These are phyloP conservation scores for Sterna hirundo DNA, from an alignment of 2,113 vertebrate species.

Conservation along the genomic window DNA sequence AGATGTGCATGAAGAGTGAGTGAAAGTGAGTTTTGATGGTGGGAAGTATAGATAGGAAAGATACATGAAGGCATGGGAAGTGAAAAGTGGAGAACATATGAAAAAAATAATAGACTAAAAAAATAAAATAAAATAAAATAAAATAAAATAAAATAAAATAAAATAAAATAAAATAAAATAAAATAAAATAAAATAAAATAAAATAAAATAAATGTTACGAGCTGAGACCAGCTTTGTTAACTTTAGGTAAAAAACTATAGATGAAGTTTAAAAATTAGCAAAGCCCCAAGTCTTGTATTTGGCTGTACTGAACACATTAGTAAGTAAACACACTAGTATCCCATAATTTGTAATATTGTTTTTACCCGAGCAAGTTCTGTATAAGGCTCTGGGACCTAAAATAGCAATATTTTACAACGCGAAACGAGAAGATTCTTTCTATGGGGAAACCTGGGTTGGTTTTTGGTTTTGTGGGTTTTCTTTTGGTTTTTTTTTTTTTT, in stretches of 20 bases:
- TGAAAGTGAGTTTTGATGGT: background rate
- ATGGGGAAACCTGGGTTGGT: background rate
- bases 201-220: background rate
- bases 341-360: background rate
- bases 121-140: background rate
- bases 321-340: background rate
- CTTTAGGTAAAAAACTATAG: background rate
- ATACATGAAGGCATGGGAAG: background rate
- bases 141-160: background rate
- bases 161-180: no score
- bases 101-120: background rate
- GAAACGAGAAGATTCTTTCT: background rate
- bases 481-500: no score
- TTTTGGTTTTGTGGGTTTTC: no score
- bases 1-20: background rate
- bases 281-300: background rate
- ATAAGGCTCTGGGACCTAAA: background rate
- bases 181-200: background rate
- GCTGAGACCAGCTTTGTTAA: background rate
- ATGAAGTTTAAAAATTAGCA: background rate
- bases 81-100: background rate
- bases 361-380: background rate
- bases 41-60: background rate
- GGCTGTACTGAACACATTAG: background rate
- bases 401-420: accelerated